Evolutionary conservation across 2,797 vertebrate species (phyloP).

Genomic region (Scomberomorus guttatus): DNA sequence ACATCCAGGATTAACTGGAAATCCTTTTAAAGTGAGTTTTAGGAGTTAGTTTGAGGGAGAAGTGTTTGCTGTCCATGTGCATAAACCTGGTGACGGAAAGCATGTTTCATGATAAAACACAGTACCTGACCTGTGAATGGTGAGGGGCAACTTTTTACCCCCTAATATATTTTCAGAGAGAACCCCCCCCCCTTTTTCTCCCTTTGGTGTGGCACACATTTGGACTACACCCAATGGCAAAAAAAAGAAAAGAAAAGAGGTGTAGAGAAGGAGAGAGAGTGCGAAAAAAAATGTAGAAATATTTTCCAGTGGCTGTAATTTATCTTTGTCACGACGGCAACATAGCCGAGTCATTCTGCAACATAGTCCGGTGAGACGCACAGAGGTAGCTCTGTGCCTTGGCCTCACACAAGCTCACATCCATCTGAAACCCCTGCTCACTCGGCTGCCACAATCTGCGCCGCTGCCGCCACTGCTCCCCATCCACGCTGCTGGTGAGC

Average conservation of each 20-base stretch:
- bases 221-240: slow-evolving; percentile 73
- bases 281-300: slow-evolving; percentile 69
- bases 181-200: slow-evolving; percentile 29
- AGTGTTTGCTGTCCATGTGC: slow-evolving; percentile 45
- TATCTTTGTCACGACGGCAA: slow-evolving; percentile 87
- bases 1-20: slow-evolving; percentile 40
- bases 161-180: slow-evolving; percentile 69
- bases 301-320: slow-evolving; percentile 86
- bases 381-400: slow-evolving; percentile 84
- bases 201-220: slow-evolving; percentile 77
- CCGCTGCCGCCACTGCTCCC: slow-evolving; percentile 47
- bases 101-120: slow-evolving; percentile 66
- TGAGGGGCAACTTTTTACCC: slow-evolving; percentile 54
- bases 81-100: slow-evolving; percentile 51
- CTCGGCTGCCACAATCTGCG: slow-evolving; percentile 68
- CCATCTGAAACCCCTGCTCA: slow-evolving; percentile 79
- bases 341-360: slow-evolving; percentile 86
- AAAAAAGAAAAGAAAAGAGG: slow-evolving; percentile 55
- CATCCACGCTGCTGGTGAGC: slow-evolving; percentile 45
- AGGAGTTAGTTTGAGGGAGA: slow-evolving; percentile 35
- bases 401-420: slow-evolving; percentile 82
- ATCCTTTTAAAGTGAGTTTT: slow-evolving; percentile 48
- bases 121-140: slow-evolving; percentile 67
- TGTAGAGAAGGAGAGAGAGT: slow-evolving; percentile 42
- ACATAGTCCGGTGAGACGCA: slow-evolving; percentile 82